phyloP scores from a whole-genome alignment of 2,888 invertebrate species.

The Pseudococcus viburni region DNA sequence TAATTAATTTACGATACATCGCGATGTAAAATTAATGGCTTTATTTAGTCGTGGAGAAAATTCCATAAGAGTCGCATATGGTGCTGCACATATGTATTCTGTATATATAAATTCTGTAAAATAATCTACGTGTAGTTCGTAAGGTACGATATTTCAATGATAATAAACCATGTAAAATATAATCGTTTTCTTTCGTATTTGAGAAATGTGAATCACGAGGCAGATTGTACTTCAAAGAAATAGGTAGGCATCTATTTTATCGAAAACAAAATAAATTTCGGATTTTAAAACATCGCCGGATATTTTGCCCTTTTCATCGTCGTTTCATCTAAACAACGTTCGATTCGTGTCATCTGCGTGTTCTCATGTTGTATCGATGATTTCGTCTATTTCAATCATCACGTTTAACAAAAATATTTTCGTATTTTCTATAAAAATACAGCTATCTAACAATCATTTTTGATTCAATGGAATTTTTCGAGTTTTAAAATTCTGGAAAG shows the following conservation, averaged over 20 bases:
- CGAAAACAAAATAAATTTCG: neutral
- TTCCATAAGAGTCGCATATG: neutral
- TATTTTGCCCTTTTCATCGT: neutral
- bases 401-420: neutral
- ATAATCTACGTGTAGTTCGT: neutral
- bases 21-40: neutral
- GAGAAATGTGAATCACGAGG: neutral
- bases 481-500: too few relatives aligned
- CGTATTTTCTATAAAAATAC: neutral
- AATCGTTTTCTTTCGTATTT: neutral
- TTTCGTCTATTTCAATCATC: neutral
- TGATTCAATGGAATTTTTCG: too few relatives aligned
- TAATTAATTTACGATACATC: neutral
- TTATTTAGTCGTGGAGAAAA: neutral
- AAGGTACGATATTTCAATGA: neutral
- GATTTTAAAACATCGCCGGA: neutral
- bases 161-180: neutral
- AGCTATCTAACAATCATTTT: too few relatives aligned
- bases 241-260: neutral
- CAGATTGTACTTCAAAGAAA: neutral
- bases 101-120: neutral
- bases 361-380: neutral
- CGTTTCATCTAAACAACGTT: conserved; percentile 5
- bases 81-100: neutral
- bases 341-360: neutral